These are phyloP conservation scores for Montipora foliosa DNA, from an alignment of 64 coral and sea anemone species.

Conservation along the genomic window DNA sequence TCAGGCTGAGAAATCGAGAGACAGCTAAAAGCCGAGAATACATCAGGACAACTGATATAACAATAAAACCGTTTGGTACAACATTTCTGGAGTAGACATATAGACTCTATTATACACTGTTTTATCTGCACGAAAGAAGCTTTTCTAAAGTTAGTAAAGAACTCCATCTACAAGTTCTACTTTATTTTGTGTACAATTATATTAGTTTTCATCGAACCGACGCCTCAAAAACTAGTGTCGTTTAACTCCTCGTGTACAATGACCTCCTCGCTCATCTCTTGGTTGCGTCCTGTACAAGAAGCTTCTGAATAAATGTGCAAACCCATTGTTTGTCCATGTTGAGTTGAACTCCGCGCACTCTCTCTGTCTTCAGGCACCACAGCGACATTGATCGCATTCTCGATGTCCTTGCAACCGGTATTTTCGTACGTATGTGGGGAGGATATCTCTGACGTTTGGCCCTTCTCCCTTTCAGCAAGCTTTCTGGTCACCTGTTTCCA, in stretches of 20 bases:
- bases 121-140: too few relatives aligned
- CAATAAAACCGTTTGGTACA: too few relatives aligned
- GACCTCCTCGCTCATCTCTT: not conserved
- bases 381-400: not conserved
- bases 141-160: too few relatives aligned
- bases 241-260: not conserved
- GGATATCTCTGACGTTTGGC: not conserved
- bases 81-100: too few relatives aligned
- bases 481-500: conserved; percentile 12
- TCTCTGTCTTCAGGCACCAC: not conserved
- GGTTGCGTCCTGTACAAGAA: not conserved
- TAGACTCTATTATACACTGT: too few relatives aligned
- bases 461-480: not conserved
- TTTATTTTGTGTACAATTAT: too few relatives aligned
- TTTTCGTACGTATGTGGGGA: not conserved
- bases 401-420: not conserved
- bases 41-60: too few relatives aligned
- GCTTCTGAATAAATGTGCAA: not conserved
- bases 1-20: too few relatives aligned
- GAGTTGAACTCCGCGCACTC: not conserved
- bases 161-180: too few relatives aligned
- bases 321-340: not conserved
- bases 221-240: not conserved
- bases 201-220: too few relatives aligned
- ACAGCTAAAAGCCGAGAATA: too few relatives aligned